Base-by-base conservation (phyloP, 2,797 vertebrate genomes). In the Cichlasoma orientale region DNA sequence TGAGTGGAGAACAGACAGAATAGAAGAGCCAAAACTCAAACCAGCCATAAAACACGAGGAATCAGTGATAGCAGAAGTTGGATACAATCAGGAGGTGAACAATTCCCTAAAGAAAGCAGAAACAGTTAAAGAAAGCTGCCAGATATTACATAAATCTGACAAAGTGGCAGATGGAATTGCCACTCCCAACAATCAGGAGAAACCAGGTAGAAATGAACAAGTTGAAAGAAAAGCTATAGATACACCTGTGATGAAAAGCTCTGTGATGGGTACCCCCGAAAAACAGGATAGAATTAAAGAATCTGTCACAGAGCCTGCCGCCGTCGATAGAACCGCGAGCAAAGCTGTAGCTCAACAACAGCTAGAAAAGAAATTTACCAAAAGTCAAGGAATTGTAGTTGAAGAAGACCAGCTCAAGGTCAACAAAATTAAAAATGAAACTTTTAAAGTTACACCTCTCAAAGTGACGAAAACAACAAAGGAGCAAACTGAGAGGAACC, bases 341-440 rank as follows among this genome's bases (percentile, higher is more conserved):
- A 44, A 16, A 5, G 11, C 18, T 12, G 2, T 3, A 47, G 47
- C 47, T 50, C 47, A 50, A 19, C 44, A 47, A 38, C 19, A 23
- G 36, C n/a, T n/a, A 11, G 7, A 55, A 38, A 18, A 50, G 47
- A 50, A 7, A 50, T 18, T 50, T 50, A 18, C 14, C 47, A 50
- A 50, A 50, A 8, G 3, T 56, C 13, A 29, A 8, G 23, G 38
- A 66, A 23, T 63, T 2, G 1, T 38, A 16, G 33, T 57, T 19
- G 52, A 78, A 52, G 31, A n/a, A 14, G 38, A 80, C 3, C 50
- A 78, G 9, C 2, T 72, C 1, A 77, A 33, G 1, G 8, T 77
- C 7, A 78, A 27, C 10, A 54, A 14, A 33, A 25, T 80, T 33
- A 72, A 55, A 79, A 47, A 75, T 68, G 33, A 71, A 73, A 70